These are phyloP conservation scores for Lepidurus packardi DNA, from an alignment of 1,140 invertebrate genomes.

Conservation along the genomic window DNA sequence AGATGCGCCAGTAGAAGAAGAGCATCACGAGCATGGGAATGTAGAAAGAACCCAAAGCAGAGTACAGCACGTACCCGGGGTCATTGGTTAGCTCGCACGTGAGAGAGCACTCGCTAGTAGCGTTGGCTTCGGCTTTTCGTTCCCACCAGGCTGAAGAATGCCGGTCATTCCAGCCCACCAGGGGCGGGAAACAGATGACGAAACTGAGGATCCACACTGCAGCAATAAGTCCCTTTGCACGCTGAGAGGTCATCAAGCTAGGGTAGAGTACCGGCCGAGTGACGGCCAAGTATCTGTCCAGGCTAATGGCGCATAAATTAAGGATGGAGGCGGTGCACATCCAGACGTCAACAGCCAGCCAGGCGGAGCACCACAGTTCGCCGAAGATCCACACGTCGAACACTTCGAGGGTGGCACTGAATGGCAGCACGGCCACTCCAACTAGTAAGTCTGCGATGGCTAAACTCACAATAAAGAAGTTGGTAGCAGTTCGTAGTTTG, in stretches of 20 bases:
- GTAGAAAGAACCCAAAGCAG: constrained; percentile 90
- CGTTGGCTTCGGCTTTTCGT: constrained; percentile 18
- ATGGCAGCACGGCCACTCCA: constrained; percentile 81
- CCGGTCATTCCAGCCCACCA: constrained; percentile 87
- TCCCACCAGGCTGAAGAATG: constrained; percentile 4
- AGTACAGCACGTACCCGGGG: constrained; percentile 72
- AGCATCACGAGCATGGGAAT: constrained; percentile 94
- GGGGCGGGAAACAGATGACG: constrained; percentile 91
- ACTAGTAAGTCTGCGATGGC: constrained; percentile 88
- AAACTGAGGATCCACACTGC: constrained; percentile 91
- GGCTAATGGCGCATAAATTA: constrained; percentile 83
- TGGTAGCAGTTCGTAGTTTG: constrained; percentile 85
- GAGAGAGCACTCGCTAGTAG: constrained; percentile 57
- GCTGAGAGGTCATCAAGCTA: constrained; percentile 77
- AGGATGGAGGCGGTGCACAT: constrained; percentile 94
- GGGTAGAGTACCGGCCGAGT: constrained; percentile 89
- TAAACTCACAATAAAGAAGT: constrained; percentile 89
- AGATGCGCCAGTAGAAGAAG: constrained; percentile 94
- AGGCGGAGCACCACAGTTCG: constrained; percentile 83
- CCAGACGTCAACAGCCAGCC: constrained; percentile 92
- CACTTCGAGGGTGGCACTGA: constrained; percentile 82
- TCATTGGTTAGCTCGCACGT: constrained; percentile 87
- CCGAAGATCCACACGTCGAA: constrained; percentile 87
- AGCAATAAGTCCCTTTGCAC: constrained; percentile 81
- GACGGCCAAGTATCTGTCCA: constrained; percentile 91